Evolutionary conservation across 2,797 vertebrate genomes (phyloP).

Genomic region (Pyrrhura leucotis): DNA sequence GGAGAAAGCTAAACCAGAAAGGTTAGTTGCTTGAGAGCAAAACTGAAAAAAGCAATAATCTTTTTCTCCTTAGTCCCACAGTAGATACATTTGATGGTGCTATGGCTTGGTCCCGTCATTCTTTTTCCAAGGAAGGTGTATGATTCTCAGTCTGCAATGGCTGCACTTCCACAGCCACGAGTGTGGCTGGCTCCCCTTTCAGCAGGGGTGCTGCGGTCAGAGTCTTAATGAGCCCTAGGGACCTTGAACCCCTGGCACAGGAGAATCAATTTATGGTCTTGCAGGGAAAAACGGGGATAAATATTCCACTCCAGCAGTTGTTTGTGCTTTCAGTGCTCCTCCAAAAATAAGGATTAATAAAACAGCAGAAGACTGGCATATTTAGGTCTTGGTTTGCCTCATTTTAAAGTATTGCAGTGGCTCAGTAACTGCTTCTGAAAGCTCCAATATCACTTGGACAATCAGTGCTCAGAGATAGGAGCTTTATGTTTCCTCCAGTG

Average conservation of each 20-base stretch:
- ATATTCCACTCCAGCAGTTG: not conserved
- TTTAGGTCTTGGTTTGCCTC: not conserved
- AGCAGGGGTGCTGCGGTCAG: not conserved
- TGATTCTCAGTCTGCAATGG: accelerated
- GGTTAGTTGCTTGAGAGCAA: conserved; percentile 13
- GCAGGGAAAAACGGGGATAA: not conserved
- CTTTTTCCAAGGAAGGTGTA: not conserved
- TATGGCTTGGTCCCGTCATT: not conserved
- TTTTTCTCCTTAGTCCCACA: not conserved
- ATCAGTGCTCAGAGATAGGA: not conserved
- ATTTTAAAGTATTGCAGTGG: not conserved
- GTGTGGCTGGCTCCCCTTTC: not conserved
- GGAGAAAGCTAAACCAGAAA: conserved; percentile 19
- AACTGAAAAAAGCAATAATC: not conserved
- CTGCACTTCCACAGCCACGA: not conserved
- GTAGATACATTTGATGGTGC: accelerated
- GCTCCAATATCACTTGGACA: not conserved
- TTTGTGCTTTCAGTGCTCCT: not conserved
- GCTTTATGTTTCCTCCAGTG: conserved; percentile 19
- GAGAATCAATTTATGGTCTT: not conserved
- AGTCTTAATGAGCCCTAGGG: not conserved
- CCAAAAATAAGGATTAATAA: not conserved
- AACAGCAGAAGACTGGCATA: not conserved
- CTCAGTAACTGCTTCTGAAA: not conserved
- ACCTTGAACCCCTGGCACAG: not conserved